These are phyloP conservation scores for Siphamia tubifer DNA, from an alignment of 2,113 vertebrate genomes.

Conservation along the genomic window DNA sequence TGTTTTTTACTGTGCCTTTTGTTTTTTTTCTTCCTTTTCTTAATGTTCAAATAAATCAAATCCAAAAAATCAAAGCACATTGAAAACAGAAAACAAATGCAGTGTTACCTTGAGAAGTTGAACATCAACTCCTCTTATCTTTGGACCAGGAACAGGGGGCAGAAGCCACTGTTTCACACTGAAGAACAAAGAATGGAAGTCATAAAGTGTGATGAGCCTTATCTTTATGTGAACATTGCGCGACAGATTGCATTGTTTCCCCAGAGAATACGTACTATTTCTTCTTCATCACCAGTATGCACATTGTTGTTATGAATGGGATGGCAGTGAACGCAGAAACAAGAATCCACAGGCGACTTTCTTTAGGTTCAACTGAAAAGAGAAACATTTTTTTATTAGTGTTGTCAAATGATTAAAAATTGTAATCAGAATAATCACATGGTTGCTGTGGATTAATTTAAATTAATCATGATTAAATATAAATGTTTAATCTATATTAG, in stretches of 20 bases:
- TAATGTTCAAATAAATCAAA: too few species aligned
- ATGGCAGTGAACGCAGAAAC: constrained; percentile 75
- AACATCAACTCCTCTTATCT: constrained; percentile 90
- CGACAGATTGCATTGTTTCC: background rate
- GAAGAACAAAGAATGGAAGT: background rate
- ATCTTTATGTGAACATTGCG: background rate
- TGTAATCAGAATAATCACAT: too few species aligned
- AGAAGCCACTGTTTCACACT: constrained; percentile 87
- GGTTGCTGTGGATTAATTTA: too few species aligned
- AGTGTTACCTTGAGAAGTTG: constrained; percentile 84
- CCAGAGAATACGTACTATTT: constrained; percentile 78
- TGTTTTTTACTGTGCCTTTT: too few species aligned
- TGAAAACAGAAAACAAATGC: background rate
- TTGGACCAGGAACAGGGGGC: constrained; percentile 92
- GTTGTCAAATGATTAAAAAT: too few species aligned
- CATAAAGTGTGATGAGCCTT: background rate
- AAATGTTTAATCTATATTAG: background rate
- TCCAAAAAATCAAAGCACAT: background rate
- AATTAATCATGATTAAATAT: too few species aligned
- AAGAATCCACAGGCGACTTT: constrained; percentile 80
- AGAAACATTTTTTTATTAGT: background rate
- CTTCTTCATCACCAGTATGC: constrained; percentile 82
- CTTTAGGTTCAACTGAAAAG: constrained; percentile 75
- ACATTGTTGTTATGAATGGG: constrained; percentile 77
- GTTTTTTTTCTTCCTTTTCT: too few species aligned